Percentiles rank a stretch among this genome's conserved stretches.
Evolutionary conservation across 2,888 invertebrate species (phyloP).

Genomic region (Morinoia aosen): DNA sequence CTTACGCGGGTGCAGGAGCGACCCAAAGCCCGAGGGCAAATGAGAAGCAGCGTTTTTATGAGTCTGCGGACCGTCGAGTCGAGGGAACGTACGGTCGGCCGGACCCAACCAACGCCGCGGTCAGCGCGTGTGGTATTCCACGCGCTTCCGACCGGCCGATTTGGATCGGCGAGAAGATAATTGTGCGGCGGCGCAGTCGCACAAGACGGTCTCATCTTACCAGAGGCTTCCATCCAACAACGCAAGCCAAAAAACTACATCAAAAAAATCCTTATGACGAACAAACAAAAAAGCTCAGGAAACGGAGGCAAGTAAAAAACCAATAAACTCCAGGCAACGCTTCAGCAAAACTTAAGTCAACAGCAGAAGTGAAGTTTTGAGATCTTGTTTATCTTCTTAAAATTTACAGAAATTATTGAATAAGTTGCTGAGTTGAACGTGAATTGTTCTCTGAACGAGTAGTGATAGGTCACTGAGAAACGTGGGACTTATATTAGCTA

Average conservation of each 20-base stretch:
- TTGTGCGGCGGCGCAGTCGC: background rate
- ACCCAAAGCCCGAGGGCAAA: slow-evolving; percentile 41
- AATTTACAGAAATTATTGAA: too few relatives aligned
- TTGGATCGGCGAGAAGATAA: background rate
- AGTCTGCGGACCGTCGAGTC: background rate
- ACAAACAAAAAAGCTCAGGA: background rate
- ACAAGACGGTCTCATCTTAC: background rate
- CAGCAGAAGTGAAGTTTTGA: background rate
- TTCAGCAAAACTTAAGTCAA: background rate
- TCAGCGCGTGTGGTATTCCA: slow-evolving; percentile 1
- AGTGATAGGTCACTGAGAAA: too few relatives aligned
- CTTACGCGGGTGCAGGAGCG: background rate
- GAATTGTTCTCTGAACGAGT: too few relatives aligned
- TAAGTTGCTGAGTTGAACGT: too few relatives aligned
- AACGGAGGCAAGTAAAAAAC: background rate
- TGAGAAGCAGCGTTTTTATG: background rate
- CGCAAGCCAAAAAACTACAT: background rate
- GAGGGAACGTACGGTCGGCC: background rate
- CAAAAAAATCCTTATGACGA: background rate
- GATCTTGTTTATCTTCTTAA: background rate
- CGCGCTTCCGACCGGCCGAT: slow-evolving; percentile 30
- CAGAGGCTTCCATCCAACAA: background rate
- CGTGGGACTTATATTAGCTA: too few relatives aligned
- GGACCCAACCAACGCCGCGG: background rate
- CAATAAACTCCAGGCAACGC: background rate